These are phyloP conservation scores for Glyphotaelius pellucidus DNA, from an alignment of 2,888 invertebrate genomes.

Conservation along the genomic window DNA sequence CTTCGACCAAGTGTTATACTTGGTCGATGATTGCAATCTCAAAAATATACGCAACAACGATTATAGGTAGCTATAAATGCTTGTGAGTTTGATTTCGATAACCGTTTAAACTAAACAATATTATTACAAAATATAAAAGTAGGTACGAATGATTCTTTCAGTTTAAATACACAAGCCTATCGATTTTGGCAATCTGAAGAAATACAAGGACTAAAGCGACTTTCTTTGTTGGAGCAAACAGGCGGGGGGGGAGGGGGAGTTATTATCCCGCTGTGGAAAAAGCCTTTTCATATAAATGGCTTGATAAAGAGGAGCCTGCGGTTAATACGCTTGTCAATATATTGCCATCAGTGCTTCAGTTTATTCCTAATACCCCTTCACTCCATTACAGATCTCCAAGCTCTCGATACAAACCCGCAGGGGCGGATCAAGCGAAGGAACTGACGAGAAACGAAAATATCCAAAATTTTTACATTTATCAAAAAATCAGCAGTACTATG, in stretches of 20 bases:
- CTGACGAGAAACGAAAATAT: background rate
- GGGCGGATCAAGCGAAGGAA: background rate
- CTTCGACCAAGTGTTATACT: too few species aligned
- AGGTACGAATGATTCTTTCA: background rate
- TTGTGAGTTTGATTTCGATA: background rate
- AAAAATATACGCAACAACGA: background rate
- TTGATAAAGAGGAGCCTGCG: constrained; percentile 42
- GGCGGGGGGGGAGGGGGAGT: background rate
- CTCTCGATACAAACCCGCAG: background rate
- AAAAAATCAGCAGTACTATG: background rate
- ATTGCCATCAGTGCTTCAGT: constrained; percentile 58
- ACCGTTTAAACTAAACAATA: too few species aligned
- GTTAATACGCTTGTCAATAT: constrained; percentile 65
- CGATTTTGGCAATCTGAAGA: background rate
- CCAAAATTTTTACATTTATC: background rate
- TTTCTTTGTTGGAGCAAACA: background rate
- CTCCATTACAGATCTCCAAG: constrained; percentile 30
- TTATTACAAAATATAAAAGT: background rate
- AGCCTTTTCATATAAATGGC: constrained; percentile 56
- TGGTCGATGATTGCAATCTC: background rate
- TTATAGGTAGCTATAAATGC: too few species aligned
- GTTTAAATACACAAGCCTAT: background rate
- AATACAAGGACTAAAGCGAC: background rate
- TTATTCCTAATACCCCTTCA: constrained; percentile 59
- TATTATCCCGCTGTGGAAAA: constrained; percentile 12